These are phyloP conservation scores for Rhopalosiphum padi DNA, from an alignment of 1,140 invertebrate genomes.

Conservation along the genomic window DNA sequence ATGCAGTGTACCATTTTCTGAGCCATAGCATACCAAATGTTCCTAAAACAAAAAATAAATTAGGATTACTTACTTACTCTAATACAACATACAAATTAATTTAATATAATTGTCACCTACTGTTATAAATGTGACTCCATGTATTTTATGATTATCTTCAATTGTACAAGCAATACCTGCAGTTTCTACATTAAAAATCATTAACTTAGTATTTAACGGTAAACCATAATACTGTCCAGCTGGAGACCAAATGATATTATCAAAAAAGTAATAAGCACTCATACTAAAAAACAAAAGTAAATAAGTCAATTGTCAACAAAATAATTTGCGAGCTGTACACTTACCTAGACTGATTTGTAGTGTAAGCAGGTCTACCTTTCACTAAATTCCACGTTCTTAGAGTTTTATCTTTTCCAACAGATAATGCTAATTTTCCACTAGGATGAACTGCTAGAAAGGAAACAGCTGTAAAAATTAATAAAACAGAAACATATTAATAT, in stretches of 20 bases:
- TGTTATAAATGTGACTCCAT: slow-evolving; percentile 58
- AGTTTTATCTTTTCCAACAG: slow-evolving; percentile 82
- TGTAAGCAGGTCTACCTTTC: slow-evolving; percentile 87
- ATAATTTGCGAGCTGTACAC: slow-evolving; percentile 58
- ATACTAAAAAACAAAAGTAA: slow-evolving; percentile 66
- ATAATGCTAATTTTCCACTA: slow-evolving; percentile 85
- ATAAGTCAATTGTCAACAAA: slow-evolving; percentile 14
- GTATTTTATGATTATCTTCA: slow-evolving; percentile 59
- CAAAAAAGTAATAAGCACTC: slow-evolving; percentile 66
- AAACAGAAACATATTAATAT: not conserved
- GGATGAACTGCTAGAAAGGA: slow-evolving; percentile 82
- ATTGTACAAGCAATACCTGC: slow-evolving; percentile 69
- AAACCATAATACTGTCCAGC: slow-evolving; percentile 42
- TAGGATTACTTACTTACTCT: not conserved
- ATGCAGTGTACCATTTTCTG: slow-evolving; percentile 57
- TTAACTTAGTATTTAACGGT: slow-evolving; percentile 42
- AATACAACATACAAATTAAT: not conserved
- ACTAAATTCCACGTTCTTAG: slow-evolving; percentile 93
- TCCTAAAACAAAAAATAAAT: slow-evolving; percentile 50
- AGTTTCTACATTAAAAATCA: slow-evolving; percentile 67
- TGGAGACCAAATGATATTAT: slow-evolving; percentile 22
- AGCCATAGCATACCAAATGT: slow-evolving; percentile 58
- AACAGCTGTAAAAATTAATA: slow-evolving; percentile 65
- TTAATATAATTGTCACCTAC: slow-evolving; percentile 54
- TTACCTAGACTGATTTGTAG: slow-evolving; percentile 77